A percentile compares a stretch with the other conserved stretches of the same genome.
Conservation (phyloP, 2,888 invertebrate genomes). For the Lacanobia oleracea region DNA sequence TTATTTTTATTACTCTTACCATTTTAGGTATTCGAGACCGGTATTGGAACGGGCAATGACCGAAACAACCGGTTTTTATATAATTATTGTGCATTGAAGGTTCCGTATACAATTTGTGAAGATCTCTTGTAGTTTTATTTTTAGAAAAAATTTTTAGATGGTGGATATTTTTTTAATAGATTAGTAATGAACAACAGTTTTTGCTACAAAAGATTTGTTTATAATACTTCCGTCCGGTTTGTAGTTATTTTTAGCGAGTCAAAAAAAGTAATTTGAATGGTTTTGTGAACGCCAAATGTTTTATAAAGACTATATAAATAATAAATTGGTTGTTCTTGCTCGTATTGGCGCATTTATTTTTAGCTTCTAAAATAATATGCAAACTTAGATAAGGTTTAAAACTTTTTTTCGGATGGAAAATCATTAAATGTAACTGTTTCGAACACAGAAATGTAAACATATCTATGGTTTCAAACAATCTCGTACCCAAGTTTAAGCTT, state of each 20-base stretch:
- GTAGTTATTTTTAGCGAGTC: neutral
- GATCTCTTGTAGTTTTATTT: neutral
- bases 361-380: too few relatives aligned
- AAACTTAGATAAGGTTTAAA: too few relatives aligned
- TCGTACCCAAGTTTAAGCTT: too few relatives aligned
- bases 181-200: neutral
- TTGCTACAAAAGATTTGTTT: neutral
- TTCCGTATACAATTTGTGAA: constrained; percentile 18
- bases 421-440: too few relatives aligned
- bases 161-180: neutral
- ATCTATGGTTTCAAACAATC: too few relatives aligned
- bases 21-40: constrained; percentile 37
- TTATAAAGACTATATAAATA: too few relatives aligned
- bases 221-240: constrained; percentile 1
- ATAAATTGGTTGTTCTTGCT: too few relatives aligned
- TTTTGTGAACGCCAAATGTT: neutral
- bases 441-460: too few relatives aligned
- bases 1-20: constrained; percentile 41
- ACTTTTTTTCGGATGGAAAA: too few relatives aligned
- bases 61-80: constrained; percentile 46
- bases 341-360: too few relatives aligned
- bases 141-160: neutral
- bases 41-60: constrained; percentile 53
- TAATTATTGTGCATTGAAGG: constrained; percentile 20
- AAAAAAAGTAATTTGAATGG: neutral